Conservation (phyloP, 2,113 vertebrate genomes). For the Heterotilapia buettikoferi region DNA sequence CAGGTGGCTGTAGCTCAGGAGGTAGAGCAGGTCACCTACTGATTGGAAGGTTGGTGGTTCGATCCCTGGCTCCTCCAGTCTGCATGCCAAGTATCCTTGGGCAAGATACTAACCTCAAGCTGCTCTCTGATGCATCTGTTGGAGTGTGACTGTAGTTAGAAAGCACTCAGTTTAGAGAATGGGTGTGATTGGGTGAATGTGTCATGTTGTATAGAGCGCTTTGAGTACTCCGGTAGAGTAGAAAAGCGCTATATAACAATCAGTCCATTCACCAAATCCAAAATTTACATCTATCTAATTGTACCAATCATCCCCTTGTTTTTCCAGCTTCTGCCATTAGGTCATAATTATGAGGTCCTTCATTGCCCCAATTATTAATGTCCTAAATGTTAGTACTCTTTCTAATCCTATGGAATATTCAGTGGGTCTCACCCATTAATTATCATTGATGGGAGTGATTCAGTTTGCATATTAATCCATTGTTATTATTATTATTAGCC, state of each 20-base stretch:
- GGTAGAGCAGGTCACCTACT: rapidly evolving
- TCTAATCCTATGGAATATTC: neutral
- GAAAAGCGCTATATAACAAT: neutral
- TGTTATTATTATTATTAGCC: neutral
- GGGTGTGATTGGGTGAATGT: neutral
- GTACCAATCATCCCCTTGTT: neutral
- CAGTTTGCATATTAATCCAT: neutral
- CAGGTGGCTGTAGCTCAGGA: neutral
- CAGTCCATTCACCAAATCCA: neutral
- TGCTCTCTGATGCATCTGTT: neutral
- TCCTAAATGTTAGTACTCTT: neutral
- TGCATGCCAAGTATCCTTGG: neutral
- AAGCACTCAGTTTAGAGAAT: neutral
- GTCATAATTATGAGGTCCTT: neutral
- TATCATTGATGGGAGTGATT: neutral
- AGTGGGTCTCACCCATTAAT: neutral
- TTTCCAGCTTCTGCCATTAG: neutral
- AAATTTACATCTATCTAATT: rapidly evolving
- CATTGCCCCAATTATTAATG: neutral
- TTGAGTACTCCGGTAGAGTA: neutral
- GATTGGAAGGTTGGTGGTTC: rapidly evolving
- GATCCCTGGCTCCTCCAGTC: neutral
- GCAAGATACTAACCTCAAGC: neutral
- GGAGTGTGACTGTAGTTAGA: neutral
- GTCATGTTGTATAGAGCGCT: neutral